Evolutionary conservation across 2,888 invertebrate genomes (phyloP).

Genomic region (Macroteleia sp.): DNA sequence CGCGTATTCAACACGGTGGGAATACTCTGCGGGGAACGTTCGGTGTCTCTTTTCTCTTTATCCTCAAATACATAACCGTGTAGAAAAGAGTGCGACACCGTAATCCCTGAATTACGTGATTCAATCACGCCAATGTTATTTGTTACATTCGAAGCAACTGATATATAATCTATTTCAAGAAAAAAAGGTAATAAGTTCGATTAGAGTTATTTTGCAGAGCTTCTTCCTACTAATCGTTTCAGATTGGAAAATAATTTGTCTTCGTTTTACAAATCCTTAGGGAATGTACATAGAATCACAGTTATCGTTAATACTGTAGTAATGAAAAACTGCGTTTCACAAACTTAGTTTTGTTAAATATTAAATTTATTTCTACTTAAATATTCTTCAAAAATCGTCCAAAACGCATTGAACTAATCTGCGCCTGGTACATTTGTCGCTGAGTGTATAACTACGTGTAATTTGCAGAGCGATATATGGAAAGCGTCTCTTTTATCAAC

Average conservation of each 20-base stretch:
- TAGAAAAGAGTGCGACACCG: slow-evolving; percentile 39
- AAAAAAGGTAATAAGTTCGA: slow-evolving; percentile 38
- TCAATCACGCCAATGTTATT: slow-evolving; percentile 53
- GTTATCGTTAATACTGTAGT: no score
- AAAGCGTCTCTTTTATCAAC: slow-evolving; percentile 26
- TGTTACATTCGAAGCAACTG: slow-evolving; percentile 36
- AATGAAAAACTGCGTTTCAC: no score
- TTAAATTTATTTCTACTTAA: no score
- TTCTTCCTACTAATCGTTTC: slow-evolving; percentile 19
- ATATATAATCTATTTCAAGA: slow-evolving; percentile 34
- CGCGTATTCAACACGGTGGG: slow-evolving; percentile 60
- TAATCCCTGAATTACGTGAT: slow-evolving; percentile 59
- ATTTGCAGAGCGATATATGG: slow-evolving; percentile 25
- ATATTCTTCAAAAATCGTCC: neutral
- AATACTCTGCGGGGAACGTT: slow-evolving; percentile 44
- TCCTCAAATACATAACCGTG: slow-evolving; percentile 36
- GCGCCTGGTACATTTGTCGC: slow-evolving; percentile 5
- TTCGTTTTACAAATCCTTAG: no score
- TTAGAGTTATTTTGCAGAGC: slow-evolving; percentile 29
- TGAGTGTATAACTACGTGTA: slow-evolving; percentile 40
- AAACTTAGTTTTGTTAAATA: no score
- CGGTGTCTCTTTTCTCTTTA: slow-evolving; percentile 34
- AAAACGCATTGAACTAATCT: slow-evolving; percentile 7
- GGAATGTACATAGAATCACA: neutral
- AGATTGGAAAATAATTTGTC: no score